Conservation (phyloP, 2,797 vertebrate genomes). For the Enteromius paludinosus region DNA sequence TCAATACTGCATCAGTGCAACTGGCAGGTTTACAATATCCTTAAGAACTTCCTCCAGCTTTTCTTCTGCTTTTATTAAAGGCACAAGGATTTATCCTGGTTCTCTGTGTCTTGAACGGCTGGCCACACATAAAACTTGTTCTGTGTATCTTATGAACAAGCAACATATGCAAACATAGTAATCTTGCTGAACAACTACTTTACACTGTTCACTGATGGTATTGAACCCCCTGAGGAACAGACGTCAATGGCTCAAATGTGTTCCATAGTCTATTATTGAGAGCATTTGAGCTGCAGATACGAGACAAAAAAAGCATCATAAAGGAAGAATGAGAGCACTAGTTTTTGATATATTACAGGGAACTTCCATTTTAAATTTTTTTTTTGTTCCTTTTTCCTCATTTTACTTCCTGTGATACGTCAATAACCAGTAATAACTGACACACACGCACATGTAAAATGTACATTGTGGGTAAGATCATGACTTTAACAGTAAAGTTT, state of each 20-base stretch:
- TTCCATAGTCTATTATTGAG: neutral
- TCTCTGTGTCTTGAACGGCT: neutral
- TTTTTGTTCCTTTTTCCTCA: neutral
- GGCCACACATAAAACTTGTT: neutral
- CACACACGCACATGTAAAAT: neutral
- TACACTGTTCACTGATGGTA: neutral
- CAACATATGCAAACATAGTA: neutral
- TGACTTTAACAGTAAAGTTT: neutral
- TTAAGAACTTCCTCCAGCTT: neutral
- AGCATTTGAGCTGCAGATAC: neutral
- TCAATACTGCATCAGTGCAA: neutral
- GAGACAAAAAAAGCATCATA: neutral
- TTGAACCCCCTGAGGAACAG: neutral
- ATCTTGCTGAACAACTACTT: neutral
- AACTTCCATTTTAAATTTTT: neutral
- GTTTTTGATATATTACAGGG: neutral
- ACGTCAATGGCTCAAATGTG: neutral
- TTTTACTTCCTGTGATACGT: slow-evolving; percentile 11
- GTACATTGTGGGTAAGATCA: neutral
- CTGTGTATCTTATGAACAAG: neutral
- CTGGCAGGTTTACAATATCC: neutral
- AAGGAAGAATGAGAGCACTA: neutral
- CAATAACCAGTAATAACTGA: neutral
- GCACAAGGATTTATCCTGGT: neutral
- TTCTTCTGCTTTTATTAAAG: slow-evolving; percentile 9